Evolutionary conservation across 2,888 invertebrate species (phyloP), one percentile per base, ranked within the genome.

Genomic region (Mesopsocus fuscifrons): DNA sequence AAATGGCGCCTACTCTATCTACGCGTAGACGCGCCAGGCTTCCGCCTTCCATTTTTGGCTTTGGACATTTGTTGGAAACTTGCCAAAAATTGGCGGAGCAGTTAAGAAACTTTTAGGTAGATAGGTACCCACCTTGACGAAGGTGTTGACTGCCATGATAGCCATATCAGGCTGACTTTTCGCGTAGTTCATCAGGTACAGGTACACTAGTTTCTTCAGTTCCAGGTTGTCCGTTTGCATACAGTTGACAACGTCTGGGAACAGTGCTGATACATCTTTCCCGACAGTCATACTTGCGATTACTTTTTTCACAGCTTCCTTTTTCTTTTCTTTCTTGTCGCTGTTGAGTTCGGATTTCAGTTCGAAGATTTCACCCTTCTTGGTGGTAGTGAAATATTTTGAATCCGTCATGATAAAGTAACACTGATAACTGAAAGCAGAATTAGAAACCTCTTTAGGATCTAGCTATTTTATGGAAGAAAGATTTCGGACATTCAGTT

Each of bases 261-360:
- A 99, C 13, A 98, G 66, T 1, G 97, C 94, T 0, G 87, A 87
- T 1, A 99, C 98, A 73, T 98, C 98, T 69, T 98, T 98, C 42
- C 98, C 98, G 17, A 99, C 98, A 4, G 98, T 98, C 98, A 99
- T 98, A 48, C 94, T 94, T 18, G 98, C 98, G 58, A 98, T 98
- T 63, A 92, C 95, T 74, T 99, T 98, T 63, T 99, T 98, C 1
- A 98, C 97, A 41, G 98, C 98, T 65, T 98, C 98, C 59, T 95
- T 87, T 62, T 97, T 97, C 67, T 98, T 97, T 58, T 98, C 97
- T 56, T 98, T 98, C 63, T 97, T 98, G 60, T 98, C 98, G 71
- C 92, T 95, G 62, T 98, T 98, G 44, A 98, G 67, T 63, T 98
- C 98, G 4, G 94, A 94, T 62, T 98, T 98, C 44, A 98, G 67